Evolutionary conservation across 2,113 vertebrate species (phyloP).

Genomic region (Trinectes maculatus): DNA sequence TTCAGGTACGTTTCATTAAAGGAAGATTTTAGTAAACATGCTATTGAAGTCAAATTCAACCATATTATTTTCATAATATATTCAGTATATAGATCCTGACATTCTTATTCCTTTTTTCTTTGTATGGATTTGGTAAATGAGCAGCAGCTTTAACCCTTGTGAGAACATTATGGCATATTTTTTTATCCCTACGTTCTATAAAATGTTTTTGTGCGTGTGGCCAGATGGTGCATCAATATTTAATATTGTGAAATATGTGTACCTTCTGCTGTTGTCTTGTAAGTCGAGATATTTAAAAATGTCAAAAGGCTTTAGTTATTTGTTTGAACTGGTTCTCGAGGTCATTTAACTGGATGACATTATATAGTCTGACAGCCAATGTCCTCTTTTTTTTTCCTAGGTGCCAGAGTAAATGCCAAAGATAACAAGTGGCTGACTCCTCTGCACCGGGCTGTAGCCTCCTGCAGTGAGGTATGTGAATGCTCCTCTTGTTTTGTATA

Average conservation of each 20-base stretch:
- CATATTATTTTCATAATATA: too few relatives aligned
- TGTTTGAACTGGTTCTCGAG: conserved; percentile 3
- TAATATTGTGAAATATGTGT: conserved; percentile 5
- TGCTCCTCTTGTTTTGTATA: not conserved
- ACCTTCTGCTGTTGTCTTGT: not conserved
- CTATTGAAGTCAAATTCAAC: not conserved
- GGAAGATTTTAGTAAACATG: not conserved
- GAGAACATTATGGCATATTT: not conserved
- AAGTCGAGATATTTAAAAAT: not conserved
- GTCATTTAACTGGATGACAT: not conserved
- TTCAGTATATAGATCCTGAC: too few relatives aligned
- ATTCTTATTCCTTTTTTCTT: not conserved
- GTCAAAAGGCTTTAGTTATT: not conserved
- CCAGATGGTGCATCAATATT: conserved; percentile 28
- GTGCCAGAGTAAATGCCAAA: conserved; percentile 99
- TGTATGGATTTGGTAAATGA: not conserved
- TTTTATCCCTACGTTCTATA: not conserved
- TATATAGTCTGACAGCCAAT: conserved; percentile 11
- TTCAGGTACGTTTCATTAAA: conserved; percentile 87
- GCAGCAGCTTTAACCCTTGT: not conserved
- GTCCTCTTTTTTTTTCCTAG: conserved; percentile 72
- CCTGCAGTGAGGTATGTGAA: conserved; percentile 93
- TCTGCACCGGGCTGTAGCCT: conserved; percentile 97
- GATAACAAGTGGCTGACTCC: conserved; percentile 99
- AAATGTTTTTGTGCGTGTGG: not conserved